phyloP scores from a whole-genome alignment of 2,113 vertebrate species.

The Spea multiplicata region DNA sequence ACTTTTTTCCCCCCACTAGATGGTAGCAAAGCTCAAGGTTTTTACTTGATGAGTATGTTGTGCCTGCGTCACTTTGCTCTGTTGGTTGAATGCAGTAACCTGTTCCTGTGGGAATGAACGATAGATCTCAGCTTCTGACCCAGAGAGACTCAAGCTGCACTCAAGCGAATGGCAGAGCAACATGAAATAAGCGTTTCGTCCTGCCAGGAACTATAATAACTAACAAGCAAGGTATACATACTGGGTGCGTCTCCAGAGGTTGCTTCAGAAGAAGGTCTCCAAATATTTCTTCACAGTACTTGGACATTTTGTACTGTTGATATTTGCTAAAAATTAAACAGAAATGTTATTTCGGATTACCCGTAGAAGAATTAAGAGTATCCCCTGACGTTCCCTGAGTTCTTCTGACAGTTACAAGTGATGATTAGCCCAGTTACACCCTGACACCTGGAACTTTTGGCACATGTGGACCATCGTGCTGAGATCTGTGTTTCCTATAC shows the following conservation, averaged over 20 bases:
- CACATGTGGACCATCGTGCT: no score
- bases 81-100: slow-evolving; percentile 38
- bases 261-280: slow-evolving; percentile 93
- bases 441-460: no score
- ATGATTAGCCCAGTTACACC: no score
- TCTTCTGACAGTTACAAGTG: no score
- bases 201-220: no score
- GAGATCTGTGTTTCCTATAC: no score
- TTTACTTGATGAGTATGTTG: slow-evolving; percentile 20
- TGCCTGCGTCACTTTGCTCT: slow-evolving; percentile 18
- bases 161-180: slow-evolving; percentile 26
- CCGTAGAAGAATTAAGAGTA: no score
- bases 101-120: slow-evolving; percentile 39
- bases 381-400: no score
- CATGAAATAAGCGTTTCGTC: not conserved
- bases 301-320: slow-evolving; percentile 99
- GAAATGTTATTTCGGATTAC: slow-evolving; percentile 21
- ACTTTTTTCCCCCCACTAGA: slow-evolving; percentile 20
- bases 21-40: slow-evolving; percentile 40
- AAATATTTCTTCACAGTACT: slow-evolving; percentile 96
- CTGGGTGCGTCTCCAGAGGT: slow-evolving; percentile 84
- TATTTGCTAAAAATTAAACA: slow-evolving; percentile 82
- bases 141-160: not conserved
- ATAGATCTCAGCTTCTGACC: slow-evolving; percentile 37
- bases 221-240: slow-evolving; percentile 58